Conservation (phyloP, 2,888 invertebrate species). For the Laothoe populi region DNA sequence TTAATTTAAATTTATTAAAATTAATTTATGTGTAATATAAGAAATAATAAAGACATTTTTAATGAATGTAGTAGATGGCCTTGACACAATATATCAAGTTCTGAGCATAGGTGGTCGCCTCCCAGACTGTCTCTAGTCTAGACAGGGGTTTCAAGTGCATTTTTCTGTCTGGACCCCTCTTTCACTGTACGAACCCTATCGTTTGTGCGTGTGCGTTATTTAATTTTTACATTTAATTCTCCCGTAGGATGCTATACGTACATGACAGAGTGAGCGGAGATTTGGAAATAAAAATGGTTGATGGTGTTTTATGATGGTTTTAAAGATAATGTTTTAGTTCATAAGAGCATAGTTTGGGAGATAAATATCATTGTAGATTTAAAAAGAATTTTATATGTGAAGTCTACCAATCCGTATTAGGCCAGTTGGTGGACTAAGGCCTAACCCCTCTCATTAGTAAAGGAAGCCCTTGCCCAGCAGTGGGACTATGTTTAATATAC, state of each 20-base stretch:
- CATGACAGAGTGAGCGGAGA: neutral
- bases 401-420: too few relatives aligned
- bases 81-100: slow-evolving; percentile 55
- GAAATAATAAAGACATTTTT: neutral
- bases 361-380: too few relatives aligned
- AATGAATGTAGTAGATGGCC: slow-evolving; percentile 39
- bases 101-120: slow-evolving; percentile 47
- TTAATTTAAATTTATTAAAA: too few relatives aligned
- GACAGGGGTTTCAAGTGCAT: slow-evolving; percentile 82
- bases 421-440: too few relatives aligned
- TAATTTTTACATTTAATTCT: slow-evolving; percentile 59
- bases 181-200: slow-evolving; percentile 62
- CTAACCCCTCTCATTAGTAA: too few relatives aligned
- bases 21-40: too few relatives aligned
- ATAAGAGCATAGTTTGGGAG: neutral
- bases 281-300: slow-evolving; percentile 11
- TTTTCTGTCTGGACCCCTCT: slow-evolving; percentile 81
- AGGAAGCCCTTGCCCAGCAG: too few relatives aligned
- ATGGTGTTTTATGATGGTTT: slow-evolving; percentile 4
- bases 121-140: slow-evolving; percentile 74
- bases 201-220: slow-evolving; percentile 72
- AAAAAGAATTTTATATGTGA: too few relatives aligned
- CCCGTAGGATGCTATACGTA: slow-evolving; percentile 9
- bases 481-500: too few relatives aligned
- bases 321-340: neutral